Base-by-base conservation (phyloP, 2,113 vertebrate genomes). In the Indicator maculatus region DNA sequence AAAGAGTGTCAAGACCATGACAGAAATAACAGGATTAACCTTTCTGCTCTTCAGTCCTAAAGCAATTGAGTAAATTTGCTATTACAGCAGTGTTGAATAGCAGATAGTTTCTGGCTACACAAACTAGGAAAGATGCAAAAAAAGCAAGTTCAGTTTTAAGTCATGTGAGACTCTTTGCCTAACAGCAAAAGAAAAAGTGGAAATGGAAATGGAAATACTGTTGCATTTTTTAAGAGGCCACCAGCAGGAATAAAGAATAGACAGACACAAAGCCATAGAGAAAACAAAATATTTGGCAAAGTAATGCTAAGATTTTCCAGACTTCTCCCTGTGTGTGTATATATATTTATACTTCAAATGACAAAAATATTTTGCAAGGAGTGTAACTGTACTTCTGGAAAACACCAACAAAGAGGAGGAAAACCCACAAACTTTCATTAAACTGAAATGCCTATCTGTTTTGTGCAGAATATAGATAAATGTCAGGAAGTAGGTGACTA, bases 401-500 rank as follows among this genome's bases (percentile, higher is more conserved):
- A 97, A 93, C 47, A 93, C 41, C 84, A 93, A 85, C 38, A 95
- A 95, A 91, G 84, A 92, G 63, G 19, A 89, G 64, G 21, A 47
- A 50, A 79, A 93, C n/a, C 59, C 59, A 94, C 69, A 86, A 75
- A 93, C 65, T 86, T 90, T 90, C 76, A 95, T 93, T 88, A 88
- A 93, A 88, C 44, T 75, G 63, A 52, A 69, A 86, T 73, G 50
- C 31, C 4, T 90, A 65, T 91, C 85, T 93, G 52, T 53, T 86
- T 74, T 91, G 75, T 86, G 65, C 27, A 88, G 85, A 88, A 90
- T 89, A 91, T 38, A 83, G 52, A 89, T 4, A 87, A 78, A 88
- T 84, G 90, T 91, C 94, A 95, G 91, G 91, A 97, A 97, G 59
- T 88, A 86, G 71, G 66, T 95, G 89, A 95, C 90, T 95, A 94